Percentiles rank a stretch among this genome's conserved stretches.
phyloP scores from a whole-genome alignment of 2,113 vertebrate genomes.

The Coturnix japonica region DNA sequence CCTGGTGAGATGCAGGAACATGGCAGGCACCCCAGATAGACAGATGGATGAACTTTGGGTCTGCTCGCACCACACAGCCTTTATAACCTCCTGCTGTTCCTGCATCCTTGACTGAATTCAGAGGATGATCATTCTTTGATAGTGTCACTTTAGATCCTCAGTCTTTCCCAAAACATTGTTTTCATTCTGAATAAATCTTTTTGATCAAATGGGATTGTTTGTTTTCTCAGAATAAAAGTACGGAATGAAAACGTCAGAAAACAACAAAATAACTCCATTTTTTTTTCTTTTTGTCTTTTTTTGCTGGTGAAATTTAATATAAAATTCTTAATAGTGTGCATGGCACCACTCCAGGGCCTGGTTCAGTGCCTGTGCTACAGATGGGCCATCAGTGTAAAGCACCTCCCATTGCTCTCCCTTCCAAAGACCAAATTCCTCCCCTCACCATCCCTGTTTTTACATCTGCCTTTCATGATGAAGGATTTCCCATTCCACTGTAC shows the following conservation, averaged over 20 bases:
- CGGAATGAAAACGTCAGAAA: not conserved
- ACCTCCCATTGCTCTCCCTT: not conserved
- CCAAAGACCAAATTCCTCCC: not conserved
- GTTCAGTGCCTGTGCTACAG: not conserved
- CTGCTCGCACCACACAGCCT: not conserved
- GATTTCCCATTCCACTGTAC: not conserved
- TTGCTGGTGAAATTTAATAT: not conserved
- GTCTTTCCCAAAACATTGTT: not conserved
- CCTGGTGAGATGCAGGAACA: not conserved
- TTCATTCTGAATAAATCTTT: not conserved
- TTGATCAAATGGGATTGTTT: not conserved
- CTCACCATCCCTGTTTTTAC: too few relatives aligned
- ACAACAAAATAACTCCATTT: not conserved
- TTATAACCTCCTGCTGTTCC: not conserved
- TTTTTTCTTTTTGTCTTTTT: not conserved
- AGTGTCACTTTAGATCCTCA: not conserved
- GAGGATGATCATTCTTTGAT: not conserved
- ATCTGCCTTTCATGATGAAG: not conserved
- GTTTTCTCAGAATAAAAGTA: not conserved
- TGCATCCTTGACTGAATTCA: not conserved
- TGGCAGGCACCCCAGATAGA: not conserved
- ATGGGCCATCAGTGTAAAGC: not conserved
- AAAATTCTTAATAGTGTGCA: not conserved
- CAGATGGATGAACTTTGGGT: not conserved
- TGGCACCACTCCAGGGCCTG: not conserved